These are phyloP conservation scores for Salmo trutta DNA, from an alignment of 2,797 vertebrate genomes.

Conservation along the genomic window DNA sequence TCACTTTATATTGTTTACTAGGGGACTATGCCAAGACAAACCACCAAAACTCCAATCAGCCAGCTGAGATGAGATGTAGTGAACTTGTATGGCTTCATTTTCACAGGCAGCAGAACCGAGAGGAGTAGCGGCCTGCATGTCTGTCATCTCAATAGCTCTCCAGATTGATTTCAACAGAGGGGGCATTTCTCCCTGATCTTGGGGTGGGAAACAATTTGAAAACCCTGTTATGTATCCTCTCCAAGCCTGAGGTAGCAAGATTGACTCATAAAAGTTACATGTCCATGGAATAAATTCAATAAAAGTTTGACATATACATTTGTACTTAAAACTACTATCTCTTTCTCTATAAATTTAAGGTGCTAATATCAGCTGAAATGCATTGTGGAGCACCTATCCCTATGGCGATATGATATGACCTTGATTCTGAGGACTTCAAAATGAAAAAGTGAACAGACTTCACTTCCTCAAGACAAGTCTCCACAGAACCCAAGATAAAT, in stretches of 20 bases:
- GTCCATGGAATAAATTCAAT: constrained; percentile 53
- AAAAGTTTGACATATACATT: constrained; percentile 43
- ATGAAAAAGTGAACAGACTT: constrained; percentile 17
- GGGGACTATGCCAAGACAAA: neutral
- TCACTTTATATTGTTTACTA: neutral
- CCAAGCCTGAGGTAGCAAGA: constrained; percentile 25
- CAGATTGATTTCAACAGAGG: constrained; percentile 50
- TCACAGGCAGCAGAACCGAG: constrained; percentile 21
- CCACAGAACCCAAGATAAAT: neutral
- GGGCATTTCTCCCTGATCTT: constrained; percentile 52
- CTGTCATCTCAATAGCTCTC: constrained; percentile 21
- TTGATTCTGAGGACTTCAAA: constrained; percentile 18
- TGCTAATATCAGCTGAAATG: constrained; percentile 16
- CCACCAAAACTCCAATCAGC: constrained; percentile 3
- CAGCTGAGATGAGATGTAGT: constrained; percentile 8
- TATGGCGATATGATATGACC: neutral
- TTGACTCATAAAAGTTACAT: constrained; percentile 55
- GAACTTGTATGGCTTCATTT: constrained; percentile 18
- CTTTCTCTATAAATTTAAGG: too few relatives aligned
- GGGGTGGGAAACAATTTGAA: constrained; percentile 46
- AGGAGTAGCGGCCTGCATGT: constrained; percentile 27
- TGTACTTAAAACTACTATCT: too few relatives aligned
- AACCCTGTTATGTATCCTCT: constrained; percentile 33
- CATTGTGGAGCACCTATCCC: too few relatives aligned
- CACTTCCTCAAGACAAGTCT: neutral